Conservation (phyloP, 2,888 invertebrate species). For the Strigamia crassipes region DNA sequence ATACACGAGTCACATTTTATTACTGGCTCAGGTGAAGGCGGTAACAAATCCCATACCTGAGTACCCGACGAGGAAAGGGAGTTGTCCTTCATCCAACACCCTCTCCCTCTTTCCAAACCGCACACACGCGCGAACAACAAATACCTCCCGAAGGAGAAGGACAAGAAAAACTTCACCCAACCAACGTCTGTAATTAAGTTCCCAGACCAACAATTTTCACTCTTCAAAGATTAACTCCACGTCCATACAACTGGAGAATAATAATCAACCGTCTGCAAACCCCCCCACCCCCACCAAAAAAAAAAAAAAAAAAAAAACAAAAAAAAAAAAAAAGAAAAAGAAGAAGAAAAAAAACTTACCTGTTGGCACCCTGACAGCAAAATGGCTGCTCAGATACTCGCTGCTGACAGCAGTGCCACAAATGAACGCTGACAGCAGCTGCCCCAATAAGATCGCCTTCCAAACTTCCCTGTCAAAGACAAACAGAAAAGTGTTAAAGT, state of each 20-base stretch:
- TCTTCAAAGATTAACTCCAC: background rate
- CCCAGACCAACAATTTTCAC: conserved; percentile 2
- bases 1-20: conserved; percentile 10
- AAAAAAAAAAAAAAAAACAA: background rate
- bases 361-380: conserved; percentile 10
- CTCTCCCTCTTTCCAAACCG: background rate
- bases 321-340: background rate
- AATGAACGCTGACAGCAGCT: background rate
- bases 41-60: conserved; percentile 1
- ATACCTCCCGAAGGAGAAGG: background rate
- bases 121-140: conserved; percentile 1
- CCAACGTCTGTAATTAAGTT: background rate
- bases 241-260: background rate
- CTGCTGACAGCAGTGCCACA: conserved; percentile 10
- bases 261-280: too few relatives aligned
- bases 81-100: background rate
- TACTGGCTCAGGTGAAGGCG: conserved; percentile 3
- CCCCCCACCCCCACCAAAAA: background rate
- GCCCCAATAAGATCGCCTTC: background rate
- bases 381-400: conserved; percentile 10
- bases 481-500: conserved; percentile 10
- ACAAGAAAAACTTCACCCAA: background rate
- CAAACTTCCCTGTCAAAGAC: conserved; percentile 3
- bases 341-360: background rate
- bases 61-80: background rate